Base-by-base conservation (phyloP, 2,113 vertebrate species). In the Cyphomyrus plagiostoma region DNA sequence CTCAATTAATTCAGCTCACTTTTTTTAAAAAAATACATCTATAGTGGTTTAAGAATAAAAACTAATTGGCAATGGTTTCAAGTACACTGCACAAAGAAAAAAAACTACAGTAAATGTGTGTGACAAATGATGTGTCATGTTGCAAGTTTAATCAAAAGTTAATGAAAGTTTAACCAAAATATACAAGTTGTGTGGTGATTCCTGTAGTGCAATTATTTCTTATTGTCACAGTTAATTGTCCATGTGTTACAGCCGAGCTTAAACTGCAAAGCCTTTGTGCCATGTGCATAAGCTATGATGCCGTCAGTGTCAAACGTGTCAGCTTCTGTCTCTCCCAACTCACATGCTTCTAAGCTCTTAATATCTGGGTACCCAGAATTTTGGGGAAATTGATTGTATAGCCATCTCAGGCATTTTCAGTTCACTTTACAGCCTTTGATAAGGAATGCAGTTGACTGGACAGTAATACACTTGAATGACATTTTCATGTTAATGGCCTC, bases 131-230 rank as follows among this genome's bases (percentile, higher is more conserved):
- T 66, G 88, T 92, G 93, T 84, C 89, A 89, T 91, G 90, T 91
- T 91, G 93, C 92, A 92, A 94, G 93, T 94, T 88, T 92, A 94
- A 94, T 94, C 93, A 93, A 94, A 95, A 94, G 58, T n/a, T 62
- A 62, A 62, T 62, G 23, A 62, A 93, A 94, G 92, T 94, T 88
- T 92, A 94, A 94, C 93, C 93, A 93, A 94, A 95, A 94, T 66
- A 30, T 66, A 26, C 2, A 66, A 66, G 26, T 94, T 91, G 93
- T 90, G 92, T 89, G 87, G 90, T 92, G 91, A 91, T 94, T 91
- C 93, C 93, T 92, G 93, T 92, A 93, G 90, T 90, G 89, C 92
- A 94, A 93, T 95, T 94, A 94, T 91, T 93, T 93, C 92, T 95
- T 95, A 94, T 95, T 66, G 80, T 89, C 89, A 92, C 85, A 92